Evolutionary conservation across 2,797 vertebrate genomes (phyloP).

Genomic region (Bradypus variegatus): DNA sequence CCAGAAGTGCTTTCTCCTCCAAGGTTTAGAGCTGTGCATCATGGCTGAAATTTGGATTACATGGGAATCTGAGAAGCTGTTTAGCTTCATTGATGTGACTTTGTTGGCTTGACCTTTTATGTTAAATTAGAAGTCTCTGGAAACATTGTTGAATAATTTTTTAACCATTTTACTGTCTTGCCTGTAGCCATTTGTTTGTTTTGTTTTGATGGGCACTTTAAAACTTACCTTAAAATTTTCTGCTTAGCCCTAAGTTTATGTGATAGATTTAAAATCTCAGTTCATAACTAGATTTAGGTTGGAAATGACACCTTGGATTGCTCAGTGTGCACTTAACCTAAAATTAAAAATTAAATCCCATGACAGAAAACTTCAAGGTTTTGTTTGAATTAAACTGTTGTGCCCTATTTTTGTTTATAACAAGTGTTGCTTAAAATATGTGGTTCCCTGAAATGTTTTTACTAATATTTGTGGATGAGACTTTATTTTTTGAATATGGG

Average conservation of each 20-base stretch:
- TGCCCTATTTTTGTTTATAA: neutral
- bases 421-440: neutral
- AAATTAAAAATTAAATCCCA: constrained; percentile 35
- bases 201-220: constrained; percentile 18
- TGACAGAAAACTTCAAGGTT: neutral
- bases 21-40: neutral
- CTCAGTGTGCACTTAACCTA: neutral
- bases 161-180: neutral
- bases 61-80: neutral
- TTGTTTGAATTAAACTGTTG: neutral
- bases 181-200: neutral
- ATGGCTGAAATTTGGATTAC: neutral
- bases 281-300: neutral
- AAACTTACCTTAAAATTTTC: neutral
- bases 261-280: constrained; percentile 9
- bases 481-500: constrained; percentile 23
- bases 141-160: neutral
- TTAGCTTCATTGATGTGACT: neutral
- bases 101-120: neutral
- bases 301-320: constrained; percentile 20
- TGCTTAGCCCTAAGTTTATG: constrained; percentile 15
- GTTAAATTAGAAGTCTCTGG: neutral
- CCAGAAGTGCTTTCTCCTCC: neutral
- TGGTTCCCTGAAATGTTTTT: constrained; percentile 20
- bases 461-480: constrained; percentile 25